A percentile compares a stretch with the other conserved stretches of the same genome.
phyloP scores from a whole-genome alignment of 2,888 invertebrate species.

The Melipona beecheii region DNA sequence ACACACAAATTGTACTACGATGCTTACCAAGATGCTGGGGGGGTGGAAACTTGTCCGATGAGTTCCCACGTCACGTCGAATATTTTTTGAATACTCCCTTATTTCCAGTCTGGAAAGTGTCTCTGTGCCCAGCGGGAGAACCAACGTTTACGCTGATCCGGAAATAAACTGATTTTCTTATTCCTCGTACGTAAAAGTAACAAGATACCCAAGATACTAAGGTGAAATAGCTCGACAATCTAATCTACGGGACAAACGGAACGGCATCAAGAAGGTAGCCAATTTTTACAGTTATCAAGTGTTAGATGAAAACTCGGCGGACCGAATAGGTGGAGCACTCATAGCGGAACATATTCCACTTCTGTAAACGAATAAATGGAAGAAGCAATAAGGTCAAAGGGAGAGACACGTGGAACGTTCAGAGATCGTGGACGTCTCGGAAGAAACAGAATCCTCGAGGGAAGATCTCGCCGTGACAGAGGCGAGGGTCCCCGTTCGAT shows the following conservation, averaged over 20 bases:
- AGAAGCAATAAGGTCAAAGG: slow-evolving; percentile 11
- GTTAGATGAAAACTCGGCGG: not conserved
- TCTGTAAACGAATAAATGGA: slow-evolving; percentile 24
- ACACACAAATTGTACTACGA: slow-evolving; percentile 67
- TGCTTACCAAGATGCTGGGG: slow-evolving; percentile 12
- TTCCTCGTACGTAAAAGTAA: too few species aligned
- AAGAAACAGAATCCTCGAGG: slow-evolving; percentile 46
- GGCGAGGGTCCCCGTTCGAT: slow-evolving; percentile 63
- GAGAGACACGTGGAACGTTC: slow-evolving; percentile 32
- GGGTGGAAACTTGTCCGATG: slow-evolving; percentile 46
- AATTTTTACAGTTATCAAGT: not conserved
- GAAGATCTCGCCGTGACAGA: slow-evolving; percentile 32
- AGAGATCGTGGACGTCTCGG: slow-evolving; percentile 13
- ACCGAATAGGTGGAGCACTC: not conserved
- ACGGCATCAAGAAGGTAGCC: not conserved
- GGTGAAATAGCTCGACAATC: too few species aligned
- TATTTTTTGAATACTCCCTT: slow-evolving; percentile 53
- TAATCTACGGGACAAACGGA: too few species aligned
- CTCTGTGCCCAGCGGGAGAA: not conserved
- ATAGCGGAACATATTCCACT: slow-evolving; percentile 20
- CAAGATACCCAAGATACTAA: too few species aligned
- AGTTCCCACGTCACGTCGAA: slow-evolving; percentile 64
- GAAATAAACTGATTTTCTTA: not conserved
- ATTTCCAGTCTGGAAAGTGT: not conserved
- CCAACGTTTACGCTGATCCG: not conserved